Conservation (phyloP, 2,797 vertebrate species). For the Todus mexicanus region DNA sequence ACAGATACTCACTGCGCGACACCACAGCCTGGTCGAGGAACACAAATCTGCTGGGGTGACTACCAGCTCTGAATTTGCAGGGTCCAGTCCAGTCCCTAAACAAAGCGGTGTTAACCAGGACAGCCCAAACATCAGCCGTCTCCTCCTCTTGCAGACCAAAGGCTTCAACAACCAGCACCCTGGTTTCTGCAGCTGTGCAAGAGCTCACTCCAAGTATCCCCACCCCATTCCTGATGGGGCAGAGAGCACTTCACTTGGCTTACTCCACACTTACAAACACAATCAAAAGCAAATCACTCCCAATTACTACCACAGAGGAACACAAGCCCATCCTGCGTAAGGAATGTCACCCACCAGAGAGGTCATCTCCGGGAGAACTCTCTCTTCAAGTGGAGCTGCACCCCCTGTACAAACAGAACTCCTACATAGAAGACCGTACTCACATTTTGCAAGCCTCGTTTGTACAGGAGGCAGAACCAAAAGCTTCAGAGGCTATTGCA, state of each 20-base stretch:
- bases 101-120: accelerated
- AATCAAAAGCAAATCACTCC: neutral
- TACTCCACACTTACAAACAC: neutral
- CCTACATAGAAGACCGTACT: neutral
- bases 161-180: neutral
- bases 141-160: neutral
- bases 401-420: neutral
- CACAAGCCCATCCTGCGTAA: neutral
- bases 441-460: neutral
- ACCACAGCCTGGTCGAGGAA: neutral
- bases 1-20: neutral
- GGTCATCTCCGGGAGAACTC: neutral
- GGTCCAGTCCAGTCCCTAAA: neutral
- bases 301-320: neutral
- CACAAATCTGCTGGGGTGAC: accelerated
- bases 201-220: neutral
- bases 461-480: neutral
- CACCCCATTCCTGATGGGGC: slow-evolving; percentile 36
- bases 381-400: neutral
- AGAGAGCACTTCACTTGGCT: neutral
- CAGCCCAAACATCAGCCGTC: neutral
- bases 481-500: neutral
- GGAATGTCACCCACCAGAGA: slow-evolving; percentile 1
- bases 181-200: neutral
- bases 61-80: neutral